Conservation (phyloP, 2,888 invertebrate species). For the Aleiodes alternator region DNA sequence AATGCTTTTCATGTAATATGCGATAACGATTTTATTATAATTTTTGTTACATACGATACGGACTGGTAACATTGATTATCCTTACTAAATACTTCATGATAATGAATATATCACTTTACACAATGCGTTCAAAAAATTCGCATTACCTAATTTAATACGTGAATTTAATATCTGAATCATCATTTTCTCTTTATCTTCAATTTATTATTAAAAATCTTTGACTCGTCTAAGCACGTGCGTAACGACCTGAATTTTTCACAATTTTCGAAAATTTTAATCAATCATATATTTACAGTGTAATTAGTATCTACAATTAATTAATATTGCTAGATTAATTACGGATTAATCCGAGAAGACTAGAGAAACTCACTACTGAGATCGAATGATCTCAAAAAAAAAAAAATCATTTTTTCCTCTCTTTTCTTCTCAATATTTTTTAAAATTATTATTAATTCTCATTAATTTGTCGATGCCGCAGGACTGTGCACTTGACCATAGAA, state of each 20-base stretch:
- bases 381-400: constrained; percentile 7
- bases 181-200: background rate
- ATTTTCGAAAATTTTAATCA: constrained; percentile 1
- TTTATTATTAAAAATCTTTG: background rate
- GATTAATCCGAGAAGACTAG: constrained; percentile 28
- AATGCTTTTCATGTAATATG: constrained; percentile 45
- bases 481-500: constrained; percentile 70
- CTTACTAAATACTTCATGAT: constrained; percentile 24
- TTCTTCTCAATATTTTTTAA: background rate
- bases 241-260: constrained; percentile 16
- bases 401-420: background rate
- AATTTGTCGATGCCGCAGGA: constrained; percentile 70
- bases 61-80: constrained; percentile 48
- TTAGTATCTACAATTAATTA: constrained; percentile 26
- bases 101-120: constrained; percentile 28
- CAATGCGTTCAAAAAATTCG: constrained; percentile 13
- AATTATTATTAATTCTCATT: constrained; percentile 51
- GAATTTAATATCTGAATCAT: constrained; percentile 11
- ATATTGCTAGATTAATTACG: background rate
- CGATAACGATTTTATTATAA: constrained; percentile 69
- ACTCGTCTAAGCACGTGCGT: constrained; percentile 18
- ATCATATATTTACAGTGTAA: constrained; percentile 26
- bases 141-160: constrained; percentile 2
- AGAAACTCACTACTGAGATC: constrained; percentile 8
- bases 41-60: constrained; percentile 63